Conservation (phyloP, 2,888 invertebrate genomes). For the Pocota personata region DNA sequence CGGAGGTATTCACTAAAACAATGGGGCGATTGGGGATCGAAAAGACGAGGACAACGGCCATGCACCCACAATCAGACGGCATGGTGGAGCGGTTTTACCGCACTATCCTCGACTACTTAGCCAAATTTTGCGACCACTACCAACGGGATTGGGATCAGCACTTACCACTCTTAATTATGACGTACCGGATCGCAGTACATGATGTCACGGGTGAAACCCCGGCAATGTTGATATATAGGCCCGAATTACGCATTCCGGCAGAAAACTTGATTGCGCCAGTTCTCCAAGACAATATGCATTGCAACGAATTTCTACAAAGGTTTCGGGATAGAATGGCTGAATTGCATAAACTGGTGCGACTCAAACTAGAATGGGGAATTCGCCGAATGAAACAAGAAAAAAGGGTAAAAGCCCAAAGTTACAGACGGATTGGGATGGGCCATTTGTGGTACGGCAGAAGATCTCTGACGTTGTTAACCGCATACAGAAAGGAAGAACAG, state of each 20-base stretch:
- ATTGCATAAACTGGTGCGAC: too few species aligned
- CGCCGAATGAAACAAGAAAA: too few species aligned
- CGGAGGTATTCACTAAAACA: neutral
- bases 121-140: too few species aligned
- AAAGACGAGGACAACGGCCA: too few species aligned
- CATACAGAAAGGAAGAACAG: too few species aligned
- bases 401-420: too few species aligned
- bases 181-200: conserved; percentile 59
- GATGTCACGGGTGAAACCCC: conserved; percentile 61
- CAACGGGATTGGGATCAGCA: too few species aligned
- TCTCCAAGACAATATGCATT: too few species aligned
- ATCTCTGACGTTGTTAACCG: neutral
- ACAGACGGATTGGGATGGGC: conserved; percentile 5
- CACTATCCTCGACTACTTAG: too few species aligned
- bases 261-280: conserved; percentile 75
- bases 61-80: conserved; percentile 76
- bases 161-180: conserved; percentile 54
- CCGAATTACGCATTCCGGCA: conserved; percentile 65
- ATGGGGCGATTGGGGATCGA: conserved; percentile 50
- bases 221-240: conserved; percentile 62
- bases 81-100: conserved; percentile 76
- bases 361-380: too few species aligned
- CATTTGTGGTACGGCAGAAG: neutral
- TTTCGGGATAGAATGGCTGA: too few species aligned
- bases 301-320: too few species aligned